Evolutionary conservation across 2,797 vertebrate species (phyloP).

Genomic region (Phalanger gymnotis): DNA sequence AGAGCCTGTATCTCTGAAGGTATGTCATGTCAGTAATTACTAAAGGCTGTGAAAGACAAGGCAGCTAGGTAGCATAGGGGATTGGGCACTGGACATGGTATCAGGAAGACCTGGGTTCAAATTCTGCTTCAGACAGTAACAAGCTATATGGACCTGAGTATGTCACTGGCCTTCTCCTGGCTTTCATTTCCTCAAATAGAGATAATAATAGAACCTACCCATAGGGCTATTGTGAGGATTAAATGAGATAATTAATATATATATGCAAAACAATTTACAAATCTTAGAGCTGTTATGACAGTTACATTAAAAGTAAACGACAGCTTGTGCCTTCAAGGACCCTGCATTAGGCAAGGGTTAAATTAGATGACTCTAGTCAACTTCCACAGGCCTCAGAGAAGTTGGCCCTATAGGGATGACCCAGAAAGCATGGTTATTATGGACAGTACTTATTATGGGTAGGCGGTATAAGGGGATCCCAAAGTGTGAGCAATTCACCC

Average conservation of each 20-base stretch:
- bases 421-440: not conserved
- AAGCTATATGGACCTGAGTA: not conserved
- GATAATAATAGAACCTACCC: not conserved
- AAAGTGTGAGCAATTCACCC: not conserved
- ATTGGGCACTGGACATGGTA: not conserved
- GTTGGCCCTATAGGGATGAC: not conserved
- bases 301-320: not conserved
- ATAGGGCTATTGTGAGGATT: not conserved
- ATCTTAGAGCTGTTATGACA: not conserved
- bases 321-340: not conserved
- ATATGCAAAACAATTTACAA: fast-evolving
- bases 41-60: not conserved
- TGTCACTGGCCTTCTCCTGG: constrained; percentile 1
- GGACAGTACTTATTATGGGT: not conserved
- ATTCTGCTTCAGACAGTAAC: not conserved
- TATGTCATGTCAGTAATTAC: not conserved
- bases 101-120: not conserved
- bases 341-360: not conserved
- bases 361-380: not conserved
- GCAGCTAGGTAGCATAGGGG: not conserved
- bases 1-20: not conserved
- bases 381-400: not conserved
- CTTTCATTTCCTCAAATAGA: not conserved
- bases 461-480: not conserved
- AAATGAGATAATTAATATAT: not conserved